Evolutionary conservation across 2,888 invertebrate genomes (phyloP).

Genomic region (Pycnomerus fuliginosus): DNA sequence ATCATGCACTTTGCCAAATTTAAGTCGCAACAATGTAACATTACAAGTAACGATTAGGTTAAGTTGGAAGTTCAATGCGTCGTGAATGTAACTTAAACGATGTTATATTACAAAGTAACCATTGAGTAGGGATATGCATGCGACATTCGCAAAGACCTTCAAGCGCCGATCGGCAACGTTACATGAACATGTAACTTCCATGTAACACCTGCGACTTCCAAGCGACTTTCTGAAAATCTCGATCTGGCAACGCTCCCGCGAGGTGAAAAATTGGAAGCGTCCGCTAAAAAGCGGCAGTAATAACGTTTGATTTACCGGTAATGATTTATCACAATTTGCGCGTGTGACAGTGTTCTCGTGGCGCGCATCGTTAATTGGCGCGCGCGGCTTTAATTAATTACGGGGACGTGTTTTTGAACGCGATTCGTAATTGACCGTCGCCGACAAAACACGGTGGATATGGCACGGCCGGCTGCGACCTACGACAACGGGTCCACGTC

Average conservation of each 20-base stretch:
- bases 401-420: slow-evolving; percentile 43
- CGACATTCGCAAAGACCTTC: too few species aligned
- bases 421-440: slow-evolving; percentile 38
- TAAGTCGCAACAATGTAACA: not conserved
- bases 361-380: slow-evolving; percentile 43
- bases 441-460: not conserved
- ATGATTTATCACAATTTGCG: slow-evolving; percentile 47
- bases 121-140: too few species aligned
- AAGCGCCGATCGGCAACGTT: too few species aligned
- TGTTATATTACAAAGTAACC: too few species aligned
- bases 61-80: too few species aligned
- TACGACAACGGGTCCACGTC: slow-evolving; percentile 37
- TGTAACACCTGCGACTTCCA: too few species aligned
- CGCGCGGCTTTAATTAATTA: slow-evolving; percentile 42
- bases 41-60: too few species aligned
- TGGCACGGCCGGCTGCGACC: slow-evolving; percentile 31
- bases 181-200: too few species aligned
- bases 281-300: slow-evolving; percentile 16
- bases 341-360: slow-evolving; percentile 42
- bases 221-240: too few species aligned
- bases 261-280: too few species aligned
- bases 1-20: not conserved
- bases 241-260: too few species aligned
- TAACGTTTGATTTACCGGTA: slow-evolving; percentile 41
- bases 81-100: too few species aligned